Base-by-base conservation (phyloP, 1,140 invertebrate species). In the Anastrepha ludens region DNA sequence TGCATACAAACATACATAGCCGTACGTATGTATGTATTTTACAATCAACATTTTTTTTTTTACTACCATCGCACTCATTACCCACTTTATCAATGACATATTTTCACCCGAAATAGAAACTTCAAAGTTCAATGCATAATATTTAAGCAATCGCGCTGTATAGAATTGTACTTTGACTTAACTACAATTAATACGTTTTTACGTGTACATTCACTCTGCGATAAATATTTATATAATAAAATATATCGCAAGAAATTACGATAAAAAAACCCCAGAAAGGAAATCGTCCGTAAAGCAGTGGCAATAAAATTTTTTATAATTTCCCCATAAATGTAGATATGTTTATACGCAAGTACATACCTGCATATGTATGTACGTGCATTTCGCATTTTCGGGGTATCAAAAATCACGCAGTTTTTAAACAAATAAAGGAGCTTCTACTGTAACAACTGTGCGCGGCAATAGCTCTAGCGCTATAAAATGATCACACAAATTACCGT, bases 391-490 rank as follows among this genome's bases (percentile, higher is more conserved):
- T 15, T 74, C n/a, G 13, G 41, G 70, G 17, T 47, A 81, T 81
- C 44, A 55, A 81, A 81, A 81, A 81, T 81, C 74, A 81, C 74
- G 47, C 17, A 81, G 11, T 29, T 58, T 55, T 50, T 81, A 55
- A 55, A 20, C 20, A 81, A 81, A 81, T 81, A 81, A 81, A 17
- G 74, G 74, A 81, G 74, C 74, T 81, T 81, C 74, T 81, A 55
- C 74, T 81, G 47, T 29, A 55, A 74, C 41, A 44, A 74, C 70
- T 74, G 70, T 74, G 44, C 41, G 6, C n/a, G 44, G 8, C 39
- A 7, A 8, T 67, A 39, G 11, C 15, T 58, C 17, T 67, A 9
- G 13, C 13, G 44, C 3, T 44, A 41, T 70, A 44, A 44, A 70
- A 11, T 44, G 8, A 47, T 41, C 44, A 5, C 41, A 2, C 4